Conservation (phyloP, 1,140 invertebrate genomes). For the Bombus ignitus region DNA sequence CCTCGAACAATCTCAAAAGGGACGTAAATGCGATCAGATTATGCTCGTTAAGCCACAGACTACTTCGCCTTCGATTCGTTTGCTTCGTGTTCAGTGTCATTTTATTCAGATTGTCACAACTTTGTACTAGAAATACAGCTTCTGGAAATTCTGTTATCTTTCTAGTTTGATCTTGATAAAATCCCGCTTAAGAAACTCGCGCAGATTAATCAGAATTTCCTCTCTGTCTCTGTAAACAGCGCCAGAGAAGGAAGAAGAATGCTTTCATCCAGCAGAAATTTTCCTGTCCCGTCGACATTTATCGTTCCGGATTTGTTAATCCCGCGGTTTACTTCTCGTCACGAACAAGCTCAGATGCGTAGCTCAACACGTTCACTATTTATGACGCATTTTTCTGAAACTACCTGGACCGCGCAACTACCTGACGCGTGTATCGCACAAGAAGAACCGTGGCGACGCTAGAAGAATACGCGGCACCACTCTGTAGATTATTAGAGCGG, state of each 20-base stretch:
- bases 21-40: constrained; percentile 17
- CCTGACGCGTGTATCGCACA: background rate
- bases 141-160: background rate
- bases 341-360: background rate
- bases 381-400: background rate
- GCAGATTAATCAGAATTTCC: background rate
- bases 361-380: background rate
- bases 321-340: background rate
- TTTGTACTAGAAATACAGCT: no score
- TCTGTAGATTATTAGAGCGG: constrained; percentile 26
- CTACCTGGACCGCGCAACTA: background rate
- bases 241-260: background rate
- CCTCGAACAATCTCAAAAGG: background rate
- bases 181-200: no score
- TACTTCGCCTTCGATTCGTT: background rate
- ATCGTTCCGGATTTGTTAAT: background rate
- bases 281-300: background rate
- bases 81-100: background rate
- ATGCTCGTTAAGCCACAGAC: background rate
- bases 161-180: no score
- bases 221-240: background rate
- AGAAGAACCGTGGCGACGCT: background rate
- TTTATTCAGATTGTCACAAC: background rate
- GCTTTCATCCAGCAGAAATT: background rate
- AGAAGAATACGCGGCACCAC: background rate